phyloP scores from a whole-genome alignment of 2,888 invertebrate genomes.

The Agrochola macilenta region DNA sequence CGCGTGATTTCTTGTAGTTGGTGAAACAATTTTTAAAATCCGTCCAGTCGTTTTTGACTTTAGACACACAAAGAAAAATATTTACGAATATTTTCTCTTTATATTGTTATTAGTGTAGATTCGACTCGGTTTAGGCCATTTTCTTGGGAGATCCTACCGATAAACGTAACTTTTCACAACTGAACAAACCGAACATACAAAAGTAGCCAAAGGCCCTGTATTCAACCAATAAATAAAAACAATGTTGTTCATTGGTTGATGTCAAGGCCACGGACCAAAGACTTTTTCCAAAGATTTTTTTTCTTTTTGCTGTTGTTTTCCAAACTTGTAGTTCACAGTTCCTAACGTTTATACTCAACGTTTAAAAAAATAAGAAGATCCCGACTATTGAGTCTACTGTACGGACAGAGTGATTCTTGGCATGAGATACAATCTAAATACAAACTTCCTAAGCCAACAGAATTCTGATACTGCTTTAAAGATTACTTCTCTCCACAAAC shows the following conservation, averaged over 20 bases:
- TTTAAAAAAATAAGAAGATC: not conserved
- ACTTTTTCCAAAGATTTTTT: too few species aligned
- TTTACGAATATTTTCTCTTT: too few species aligned
- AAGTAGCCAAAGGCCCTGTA: too few species aligned
- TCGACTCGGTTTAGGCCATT: not conserved
- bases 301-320: too few species aligned
- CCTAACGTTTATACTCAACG: not conserved
- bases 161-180: not conserved
- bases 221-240: too few species aligned
- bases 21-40: too few species aligned
- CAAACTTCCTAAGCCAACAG: not conserved
- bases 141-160: not conserved
- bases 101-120: not conserved
- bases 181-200: too few species aligned
- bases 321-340: not conserved
- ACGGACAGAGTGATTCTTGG: not conserved
- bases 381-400: not conserved
- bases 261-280: too few species aligned
- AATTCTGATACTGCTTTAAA: slow-evolving; percentile 50
- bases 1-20: too few species aligned
- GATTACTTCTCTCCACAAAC: slow-evolving; percentile 54
- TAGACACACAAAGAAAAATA: too few species aligned
- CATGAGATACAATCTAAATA: slow-evolving; percentile 27
- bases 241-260: too few species aligned
- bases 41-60: too few species aligned